Evolutionary conservation across 2,113 vertebrate genomes (phyloP).

Genomic region (Eleginops maclovinus): DNA sequence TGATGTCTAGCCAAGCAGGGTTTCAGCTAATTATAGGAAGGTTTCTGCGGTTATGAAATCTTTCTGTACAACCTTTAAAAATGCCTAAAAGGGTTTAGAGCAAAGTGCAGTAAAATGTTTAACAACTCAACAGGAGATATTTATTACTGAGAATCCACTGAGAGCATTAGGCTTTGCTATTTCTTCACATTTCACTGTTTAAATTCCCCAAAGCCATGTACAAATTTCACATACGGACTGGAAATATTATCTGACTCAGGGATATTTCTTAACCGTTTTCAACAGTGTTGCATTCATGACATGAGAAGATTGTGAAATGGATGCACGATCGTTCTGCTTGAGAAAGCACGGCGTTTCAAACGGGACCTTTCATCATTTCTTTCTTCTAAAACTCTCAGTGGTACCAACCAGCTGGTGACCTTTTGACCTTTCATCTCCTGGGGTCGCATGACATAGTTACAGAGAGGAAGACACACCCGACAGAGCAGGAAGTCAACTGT

Average conservation of each 20-base stretch:
- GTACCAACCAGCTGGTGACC: conserved; percentile 50
- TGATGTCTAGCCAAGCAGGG: neutral
- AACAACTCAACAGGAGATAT: conserved; percentile 27
- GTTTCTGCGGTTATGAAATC: conserved; percentile 38
- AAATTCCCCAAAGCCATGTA: conserved; percentile 3
- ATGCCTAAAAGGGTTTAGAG: conserved; percentile 25
- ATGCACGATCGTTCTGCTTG: neutral
- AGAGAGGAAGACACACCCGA: conserved; percentile 70
- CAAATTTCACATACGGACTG: neutral
- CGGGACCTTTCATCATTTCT: neutral
- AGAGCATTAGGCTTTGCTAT: conserved; percentile 22
- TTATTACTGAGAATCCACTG: conserved; percentile 42
- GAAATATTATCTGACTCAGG: conserved; percentile 18
- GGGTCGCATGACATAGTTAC: conserved; percentile 45
- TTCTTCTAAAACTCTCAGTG: neutral
- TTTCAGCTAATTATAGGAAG: conserved; percentile 26
- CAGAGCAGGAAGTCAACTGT: conserved; percentile 57
- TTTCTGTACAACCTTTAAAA: conserved; percentile 26
- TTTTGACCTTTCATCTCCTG: conserved; percentile 47
- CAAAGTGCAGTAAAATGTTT: conserved; percentile 31
- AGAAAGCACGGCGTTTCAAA: neutral
- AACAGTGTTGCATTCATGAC: neutral
- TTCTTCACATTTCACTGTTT: conserved; percentile 10
- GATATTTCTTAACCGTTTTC: conserved; percentile 7
- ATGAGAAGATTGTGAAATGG: conserved; percentile 5